Percentiles rank a stretch among this genome's conserved stretches.
Evolutionary conservation across 1,140 invertebrate species (phyloP).

Genomic region (Anastrepha ludens): DNA sequence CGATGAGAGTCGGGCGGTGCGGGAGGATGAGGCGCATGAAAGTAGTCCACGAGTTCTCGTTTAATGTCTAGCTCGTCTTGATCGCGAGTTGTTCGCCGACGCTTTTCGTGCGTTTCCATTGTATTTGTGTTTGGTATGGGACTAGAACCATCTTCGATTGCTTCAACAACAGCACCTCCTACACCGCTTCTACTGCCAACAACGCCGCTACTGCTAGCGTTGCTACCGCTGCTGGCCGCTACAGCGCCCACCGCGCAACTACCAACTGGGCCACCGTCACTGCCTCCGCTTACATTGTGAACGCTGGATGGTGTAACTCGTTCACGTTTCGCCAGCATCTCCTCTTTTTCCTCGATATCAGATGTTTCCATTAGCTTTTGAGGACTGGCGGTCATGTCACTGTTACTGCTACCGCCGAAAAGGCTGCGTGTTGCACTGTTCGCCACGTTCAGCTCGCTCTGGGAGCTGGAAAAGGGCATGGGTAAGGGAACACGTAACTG

Average conservation of each 20-base stretch:
- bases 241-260: constrained; percentile 54
- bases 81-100: constrained; percentile 57
- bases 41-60: constrained; percentile 70
- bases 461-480: constrained; percentile 60
- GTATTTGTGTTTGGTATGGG: constrained; percentile 71
- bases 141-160: constrained; percentile 67
- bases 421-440: constrained; percentile 57
- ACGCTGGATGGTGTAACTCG: constrained; percentile 62
- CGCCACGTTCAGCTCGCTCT: constrained; percentile 52
- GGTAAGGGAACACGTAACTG: constrained; percentile 66
- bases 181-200: constrained; percentile 48
- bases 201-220: constrained; percentile 56
- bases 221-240: constrained; percentile 56
- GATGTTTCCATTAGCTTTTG: constrained; percentile 71
- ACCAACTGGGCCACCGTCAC: constrained; percentile 19
- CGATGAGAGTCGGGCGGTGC: constrained; percentile 69
- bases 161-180: neutral
- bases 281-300: constrained; percentile 55
- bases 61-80: constrained; percentile 68
- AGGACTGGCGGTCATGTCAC: constrained; percentile 68
- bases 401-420: constrained; percentile 67
- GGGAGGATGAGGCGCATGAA: constrained; percentile 65
- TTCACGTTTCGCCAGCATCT: constrained; percentile 65
- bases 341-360: constrained; percentile 70
- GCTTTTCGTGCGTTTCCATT: constrained; percentile 71